phyloP scores from a whole-genome alignment of 35 echinoderm and acorn worm species.

The Lytechinus pictus region DNA sequence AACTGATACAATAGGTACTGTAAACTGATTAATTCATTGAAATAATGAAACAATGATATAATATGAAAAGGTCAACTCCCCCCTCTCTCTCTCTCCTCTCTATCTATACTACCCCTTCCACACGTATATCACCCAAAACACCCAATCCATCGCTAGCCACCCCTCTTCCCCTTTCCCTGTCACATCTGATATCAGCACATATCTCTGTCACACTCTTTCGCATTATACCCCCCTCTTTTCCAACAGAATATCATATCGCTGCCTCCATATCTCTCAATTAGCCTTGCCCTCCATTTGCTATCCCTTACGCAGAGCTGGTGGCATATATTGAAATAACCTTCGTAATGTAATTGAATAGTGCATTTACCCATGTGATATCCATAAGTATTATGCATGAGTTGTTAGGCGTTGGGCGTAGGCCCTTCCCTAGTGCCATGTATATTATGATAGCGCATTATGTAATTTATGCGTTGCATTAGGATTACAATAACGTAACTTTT shows the following conservation, averaged over 20 bases:
- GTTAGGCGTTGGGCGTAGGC: not conserved
- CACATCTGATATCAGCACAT: too few species aligned
- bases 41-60: too few species aligned
- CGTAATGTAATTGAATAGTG: constrained; percentile 3
- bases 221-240: not conserved
- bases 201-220: not conserved
- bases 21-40: too few species aligned
- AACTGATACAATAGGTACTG: too few species aligned
- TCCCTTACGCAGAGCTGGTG: not conserved
- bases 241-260: not conserved
- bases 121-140: too few species aligned
- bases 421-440: not conserved
- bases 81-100: too few species aligned
- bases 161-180: not conserved
- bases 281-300: not conserved
- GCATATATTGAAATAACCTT: constrained; percentile 6
- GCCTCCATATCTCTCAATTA: not conserved
- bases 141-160: too few species aligned
- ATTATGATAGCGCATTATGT: not conserved
- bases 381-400: not conserved
- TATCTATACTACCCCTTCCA: too few species aligned
- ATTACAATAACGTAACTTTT: too few species aligned
- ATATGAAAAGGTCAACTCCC: too few species aligned
- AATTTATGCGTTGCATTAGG: too few species aligned
- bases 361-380: not conserved